Evolutionary conservation across 2,113 vertebrate genomes (phyloP).

Genomic region (Tricholaema leucomelas): DNA sequence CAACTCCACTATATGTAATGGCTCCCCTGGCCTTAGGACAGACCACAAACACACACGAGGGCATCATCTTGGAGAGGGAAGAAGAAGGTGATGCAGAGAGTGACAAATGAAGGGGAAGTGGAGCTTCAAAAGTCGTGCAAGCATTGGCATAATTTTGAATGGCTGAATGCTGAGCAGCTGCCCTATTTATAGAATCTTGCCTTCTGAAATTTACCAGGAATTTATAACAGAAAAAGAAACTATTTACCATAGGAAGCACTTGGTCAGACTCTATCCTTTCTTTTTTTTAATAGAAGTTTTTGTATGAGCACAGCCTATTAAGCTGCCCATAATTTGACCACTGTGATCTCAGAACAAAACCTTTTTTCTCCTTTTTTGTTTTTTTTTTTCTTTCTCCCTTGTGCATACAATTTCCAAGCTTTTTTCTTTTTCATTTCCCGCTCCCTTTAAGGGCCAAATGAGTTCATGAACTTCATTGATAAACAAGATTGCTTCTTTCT

Average conservation of each 20-base stretch:
- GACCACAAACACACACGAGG: too few relatives aligned
- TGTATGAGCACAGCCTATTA: not conserved
- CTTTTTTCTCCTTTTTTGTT: not conserved
- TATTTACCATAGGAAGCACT: not conserved
- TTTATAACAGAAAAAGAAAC: not conserved
- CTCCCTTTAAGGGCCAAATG: not conserved
- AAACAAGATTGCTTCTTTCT: slow-evolving; percentile 30
- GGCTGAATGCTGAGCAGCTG: not conserved
- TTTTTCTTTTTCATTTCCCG: not conserved
- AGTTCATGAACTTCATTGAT: slow-evolving; percentile 33
- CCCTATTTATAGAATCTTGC: not conserved
- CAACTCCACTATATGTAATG: fast-evolving
- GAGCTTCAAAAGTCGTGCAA: not conserved
- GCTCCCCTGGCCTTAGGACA: not conserved
- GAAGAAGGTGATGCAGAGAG: not conserved
- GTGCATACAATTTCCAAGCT: not conserved
- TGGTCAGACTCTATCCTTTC: not conserved
- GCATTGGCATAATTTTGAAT: not conserved
- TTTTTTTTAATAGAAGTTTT: not conserved
- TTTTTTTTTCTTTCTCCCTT: not conserved
- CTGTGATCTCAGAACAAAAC: not conserved
- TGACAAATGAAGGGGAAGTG: not conserved
- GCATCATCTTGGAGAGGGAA: fast-evolving
- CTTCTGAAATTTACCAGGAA: not conserved
- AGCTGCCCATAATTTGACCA: not conserved